Percentiles rank a stretch among this genome's conserved stretches.
Conservation (phyloP, 2,113 vertebrate genomes). For the Thunnus maccoyii region DNA sequence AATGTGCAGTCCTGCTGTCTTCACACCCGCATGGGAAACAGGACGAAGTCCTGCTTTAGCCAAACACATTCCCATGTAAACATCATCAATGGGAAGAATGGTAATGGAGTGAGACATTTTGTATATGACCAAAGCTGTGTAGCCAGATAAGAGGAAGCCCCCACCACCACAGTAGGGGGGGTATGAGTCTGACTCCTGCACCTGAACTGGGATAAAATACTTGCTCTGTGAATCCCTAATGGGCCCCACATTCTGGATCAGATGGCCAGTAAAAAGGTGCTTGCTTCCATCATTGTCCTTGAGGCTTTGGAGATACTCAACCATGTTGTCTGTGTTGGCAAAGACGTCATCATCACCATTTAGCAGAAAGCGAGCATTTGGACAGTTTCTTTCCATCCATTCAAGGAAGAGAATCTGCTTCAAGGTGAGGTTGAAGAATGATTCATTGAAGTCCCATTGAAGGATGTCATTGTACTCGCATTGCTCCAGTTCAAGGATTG, state of each 20-base stretch:
- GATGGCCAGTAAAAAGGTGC: constrained; percentile 87
- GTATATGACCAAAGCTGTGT: constrained; percentile 83
- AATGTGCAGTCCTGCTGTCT: constrained; percentile 64
- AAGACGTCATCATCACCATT: constrained; percentile 92
- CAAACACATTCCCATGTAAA: constrained; percentile 88
- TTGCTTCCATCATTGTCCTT: constrained; percentile 46
- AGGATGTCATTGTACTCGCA: constrained; percentile 82
- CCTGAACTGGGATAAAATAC: constrained; percentile 88
- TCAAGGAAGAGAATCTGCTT: constrained; percentile 91
- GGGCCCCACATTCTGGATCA: constrained; percentile 83
- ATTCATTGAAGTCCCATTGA: constrained; percentile 90
- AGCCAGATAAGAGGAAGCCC: constrained; percentile 87
- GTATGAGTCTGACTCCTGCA: constrained; percentile 80
- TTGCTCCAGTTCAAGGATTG: constrained; percentile 86
- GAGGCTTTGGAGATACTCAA: constrained; percentile 75
- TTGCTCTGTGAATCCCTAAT: constrained; percentile 86
- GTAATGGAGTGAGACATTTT: constrained; percentile 69
- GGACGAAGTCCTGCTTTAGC: constrained; percentile 77
- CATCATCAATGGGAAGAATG: constrained; percentile 75
- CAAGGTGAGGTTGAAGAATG: constrained; percentile 92
- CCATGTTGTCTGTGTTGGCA: constrained; percentile 87
- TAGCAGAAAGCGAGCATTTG: constrained; percentile 83
- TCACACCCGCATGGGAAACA: constrained; percentile 70
- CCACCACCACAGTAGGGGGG: constrained; percentile 88
- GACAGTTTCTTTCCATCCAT: constrained; percentile 86